A percentile compares a stretch with the other conserved stretches of the same genome.
Evolutionary conservation across 2,113 vertebrate species (phyloP).

Genomic region (Chamaea fasciata): DNA sequence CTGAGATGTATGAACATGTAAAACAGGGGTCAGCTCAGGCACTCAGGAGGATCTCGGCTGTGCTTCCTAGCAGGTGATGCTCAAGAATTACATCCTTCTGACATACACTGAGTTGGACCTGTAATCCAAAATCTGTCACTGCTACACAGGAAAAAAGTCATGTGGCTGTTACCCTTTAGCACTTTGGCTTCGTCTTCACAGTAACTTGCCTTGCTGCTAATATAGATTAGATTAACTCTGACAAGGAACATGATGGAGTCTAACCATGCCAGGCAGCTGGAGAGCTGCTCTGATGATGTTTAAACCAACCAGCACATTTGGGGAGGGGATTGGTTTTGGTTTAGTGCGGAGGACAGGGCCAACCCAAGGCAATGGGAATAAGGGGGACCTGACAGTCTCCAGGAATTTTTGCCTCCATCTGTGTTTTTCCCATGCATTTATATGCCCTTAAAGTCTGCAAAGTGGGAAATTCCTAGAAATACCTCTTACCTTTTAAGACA

Average conservation of each 20-base stretch:
- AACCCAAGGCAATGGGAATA: background rate
- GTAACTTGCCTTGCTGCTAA: background rate
- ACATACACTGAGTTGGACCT: background rate
- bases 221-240: background rate
- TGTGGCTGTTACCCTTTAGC: background rate
- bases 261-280: background rate
- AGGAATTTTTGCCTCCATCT: background rate
- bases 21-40: background rate
- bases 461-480: background rate
- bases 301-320: background rate
- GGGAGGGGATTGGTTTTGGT: accelerated
- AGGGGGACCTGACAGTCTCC: background rate
- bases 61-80: background rate
- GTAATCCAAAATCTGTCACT: background rate
- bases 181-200: background rate
- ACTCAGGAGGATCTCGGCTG: background rate
- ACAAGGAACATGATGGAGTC: background rate
- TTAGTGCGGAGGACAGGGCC: background rate
- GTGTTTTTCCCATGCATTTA: background rate
- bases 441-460: background rate
- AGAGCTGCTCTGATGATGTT: background rate
- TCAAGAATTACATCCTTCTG: background rate
- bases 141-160: background rate
- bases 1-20: background rate
- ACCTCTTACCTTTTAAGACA: background rate